A percentile compares a stretch with the other conserved stretches of the same genome.
These are phyloP conservation scores for Beroe ovata DNA, from an alignment of 37 sponge, comb jelly and placozoan species.

Conservation along the genomic window DNA sequence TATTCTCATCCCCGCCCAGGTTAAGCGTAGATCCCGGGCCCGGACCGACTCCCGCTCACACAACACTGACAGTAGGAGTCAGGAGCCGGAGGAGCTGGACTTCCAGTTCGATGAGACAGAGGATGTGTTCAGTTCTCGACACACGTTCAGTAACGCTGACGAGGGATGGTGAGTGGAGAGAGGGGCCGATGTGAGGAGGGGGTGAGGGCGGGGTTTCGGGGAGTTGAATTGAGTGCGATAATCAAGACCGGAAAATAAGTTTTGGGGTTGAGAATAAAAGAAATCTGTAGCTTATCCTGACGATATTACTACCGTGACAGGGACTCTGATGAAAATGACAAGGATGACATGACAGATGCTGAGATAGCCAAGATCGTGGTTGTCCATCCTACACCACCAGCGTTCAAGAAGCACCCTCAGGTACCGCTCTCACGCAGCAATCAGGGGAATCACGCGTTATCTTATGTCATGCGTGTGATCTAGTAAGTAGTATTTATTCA, in stretches of 20 bases:
- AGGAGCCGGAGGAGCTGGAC: slow-evolving; percentile 52
- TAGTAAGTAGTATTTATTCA: too few species aligned
- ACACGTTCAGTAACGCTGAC: slow-evolving; percentile 57
- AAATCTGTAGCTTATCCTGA: neutral
- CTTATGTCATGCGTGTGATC: too few species aligned
- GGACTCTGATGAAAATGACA: slow-evolving; percentile 47
- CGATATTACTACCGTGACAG: too few species aligned
- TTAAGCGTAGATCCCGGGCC: slow-evolving; percentile 39
- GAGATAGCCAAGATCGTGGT: slow-evolving; percentile 65
- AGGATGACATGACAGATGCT: slow-evolving; percentile 51
- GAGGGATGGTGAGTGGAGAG: slow-evolving; percentile 22
- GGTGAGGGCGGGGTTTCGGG: neutral
- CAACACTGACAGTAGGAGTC: neutral
- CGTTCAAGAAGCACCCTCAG: slow-evolving; percentile 65
- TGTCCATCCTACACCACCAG: slow-evolving; percentile 44
- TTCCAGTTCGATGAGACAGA: slow-evolving; percentile 49
- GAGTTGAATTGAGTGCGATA: too few species aligned
- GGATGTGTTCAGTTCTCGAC: slow-evolving; percentile 54
- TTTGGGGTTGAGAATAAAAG: neutral
- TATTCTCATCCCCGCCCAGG: neutral
- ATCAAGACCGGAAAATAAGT: too few species aligned
- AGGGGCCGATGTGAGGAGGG: too few species aligned
- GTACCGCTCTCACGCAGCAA: neutral
- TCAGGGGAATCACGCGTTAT: too few species aligned
- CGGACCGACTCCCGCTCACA: slow-evolving; percentile 9